phyloP scores from a whole-genome alignment of 1,140 invertebrate species.

The Drosophila jambulina region DNA sequence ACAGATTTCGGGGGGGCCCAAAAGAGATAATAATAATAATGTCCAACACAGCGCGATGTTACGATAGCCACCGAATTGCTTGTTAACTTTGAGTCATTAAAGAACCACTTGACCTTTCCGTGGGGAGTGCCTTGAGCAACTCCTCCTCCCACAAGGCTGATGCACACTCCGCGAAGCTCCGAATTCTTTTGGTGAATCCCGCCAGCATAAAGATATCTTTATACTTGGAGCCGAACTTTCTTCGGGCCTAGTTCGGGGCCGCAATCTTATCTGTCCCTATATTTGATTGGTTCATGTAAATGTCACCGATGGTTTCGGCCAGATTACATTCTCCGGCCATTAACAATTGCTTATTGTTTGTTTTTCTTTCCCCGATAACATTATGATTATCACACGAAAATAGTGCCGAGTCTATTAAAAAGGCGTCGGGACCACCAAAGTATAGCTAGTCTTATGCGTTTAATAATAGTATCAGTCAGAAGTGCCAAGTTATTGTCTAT shows the following conservation, averaged over 20 bases:
- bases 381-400: constrained; percentile 20
- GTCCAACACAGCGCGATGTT: constrained; percentile 28
- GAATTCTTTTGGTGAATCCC: constrained; percentile 16
- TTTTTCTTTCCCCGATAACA: constrained; percentile 12
- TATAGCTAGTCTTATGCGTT: constrained; percentile 3
- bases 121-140: constrained; percentile 41
- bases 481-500: constrained; percentile 8
- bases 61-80: constrained; percentile 34
- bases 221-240: constrained; percentile 19
- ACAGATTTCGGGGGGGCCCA: constrained; percentile 22
- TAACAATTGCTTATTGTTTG: constrained; percentile 9
- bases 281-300: constrained; percentile 35
- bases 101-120: constrained; percentile 32
- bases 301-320: constrained; percentile 9
- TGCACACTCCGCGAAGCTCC: constrained; percentile 11
- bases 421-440: background rate
- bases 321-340: constrained; percentile 6
- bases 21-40: constrained; percentile 9
- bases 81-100: constrained; percentile 48
- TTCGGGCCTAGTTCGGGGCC: background rate
- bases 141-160: constrained; percentile 40
- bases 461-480: background rate
- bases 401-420: background rate
- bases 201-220: constrained; percentile 27
- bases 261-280: constrained; percentile 32